Base-by-base conservation (phyloP, 2,888 invertebrate genomes). In the Drosophila neutralis region DNA sequence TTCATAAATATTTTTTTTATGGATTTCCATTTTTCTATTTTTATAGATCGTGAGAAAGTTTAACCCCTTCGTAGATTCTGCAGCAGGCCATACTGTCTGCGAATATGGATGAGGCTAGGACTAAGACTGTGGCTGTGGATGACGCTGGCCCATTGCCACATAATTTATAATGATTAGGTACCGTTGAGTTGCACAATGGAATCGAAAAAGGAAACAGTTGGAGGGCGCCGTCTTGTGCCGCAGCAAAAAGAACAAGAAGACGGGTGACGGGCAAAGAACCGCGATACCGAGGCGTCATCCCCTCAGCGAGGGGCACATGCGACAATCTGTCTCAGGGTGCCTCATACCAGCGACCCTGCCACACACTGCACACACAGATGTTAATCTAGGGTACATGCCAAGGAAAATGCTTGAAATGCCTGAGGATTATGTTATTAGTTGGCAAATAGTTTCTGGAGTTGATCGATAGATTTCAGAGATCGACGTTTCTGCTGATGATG, bases 121-220 rank as follows among this genome's bases (percentile, higher is more conserved):
- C 56, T 38, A 15, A 29, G 51, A 56, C 60, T 63, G 49, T 49
- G 45, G 48, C 64, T 73, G 78, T 40, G 68, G 73, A 59, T 60
- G 67, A 64, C 59, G 80, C 56, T 74, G 68, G 73, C 71, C 78
- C 68, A 69, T 80, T 82, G 82, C 89, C 90, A 88, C 89, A 90
- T 90, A 87, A 87, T 87, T 87, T 87, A 88, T 87, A 90, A 90
- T 87, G 89, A 87, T 86, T 90, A 82, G 83, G 83, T 77, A 76
- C 73, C 80, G 85, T 74, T 68, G 51, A 52, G 35, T 48, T n/a
- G 66, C 51, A 69, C 35, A 81, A 78, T 65, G 49, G 61, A 49
- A 71, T 63, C 52, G 58, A 70, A 70, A 64, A 76, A 67, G 76
- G 81, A 88, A 87, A 87, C 86, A 83, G 90, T 87, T 90, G 83